Conservation (phyloP, 2,113 vertebrate species). For the Leiothrix lutea region DNA sequence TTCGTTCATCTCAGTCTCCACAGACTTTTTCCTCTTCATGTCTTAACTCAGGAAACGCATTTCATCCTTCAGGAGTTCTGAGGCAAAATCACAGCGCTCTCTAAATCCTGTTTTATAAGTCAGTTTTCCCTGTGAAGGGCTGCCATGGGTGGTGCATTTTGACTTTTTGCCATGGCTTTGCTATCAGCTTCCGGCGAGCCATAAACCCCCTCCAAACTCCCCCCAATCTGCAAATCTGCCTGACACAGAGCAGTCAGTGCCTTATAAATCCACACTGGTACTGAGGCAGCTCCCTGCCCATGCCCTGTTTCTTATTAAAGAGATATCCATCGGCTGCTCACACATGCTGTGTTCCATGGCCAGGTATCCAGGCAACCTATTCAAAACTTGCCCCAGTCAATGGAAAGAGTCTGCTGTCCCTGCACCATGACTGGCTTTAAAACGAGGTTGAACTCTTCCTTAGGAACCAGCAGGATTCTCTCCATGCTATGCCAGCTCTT, state of each 20-base stretch:
- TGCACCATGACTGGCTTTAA: not conserved
- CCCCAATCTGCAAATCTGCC: not conserved
- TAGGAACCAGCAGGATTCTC: not conserved
- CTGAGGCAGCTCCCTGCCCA: not conserved
- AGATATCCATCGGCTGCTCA: not conserved
- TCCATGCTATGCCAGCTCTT: not conserved
- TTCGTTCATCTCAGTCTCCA: not conserved
- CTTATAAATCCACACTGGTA: not conserved
- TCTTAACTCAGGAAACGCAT: not conserved
- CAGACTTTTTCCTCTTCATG: not conserved
- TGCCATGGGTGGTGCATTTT: slow-evolving; percentile 7
- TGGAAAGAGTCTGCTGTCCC: slow-evolving; percentile 7
- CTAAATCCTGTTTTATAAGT: not conserved
- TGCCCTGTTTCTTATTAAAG: slow-evolving; percentile 43
- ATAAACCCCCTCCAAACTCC: not conserved
- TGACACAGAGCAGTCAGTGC: not conserved
- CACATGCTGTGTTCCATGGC: not conserved
- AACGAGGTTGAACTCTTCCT: not conserved
- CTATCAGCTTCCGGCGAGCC: not conserved
- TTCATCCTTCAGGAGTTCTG: not conserved
- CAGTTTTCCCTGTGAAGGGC: not conserved
- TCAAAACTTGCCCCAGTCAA: slow-evolving; percentile 11
- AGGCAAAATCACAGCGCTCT: not conserved
- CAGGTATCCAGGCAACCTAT: slow-evolving; percentile 35
- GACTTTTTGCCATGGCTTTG: not conserved